Evolutionary conservation across 2,888 invertebrate genomes (phyloP), one percentile per base, ranked within the genome.

Genomic region (Elysia crispata): DNA sequence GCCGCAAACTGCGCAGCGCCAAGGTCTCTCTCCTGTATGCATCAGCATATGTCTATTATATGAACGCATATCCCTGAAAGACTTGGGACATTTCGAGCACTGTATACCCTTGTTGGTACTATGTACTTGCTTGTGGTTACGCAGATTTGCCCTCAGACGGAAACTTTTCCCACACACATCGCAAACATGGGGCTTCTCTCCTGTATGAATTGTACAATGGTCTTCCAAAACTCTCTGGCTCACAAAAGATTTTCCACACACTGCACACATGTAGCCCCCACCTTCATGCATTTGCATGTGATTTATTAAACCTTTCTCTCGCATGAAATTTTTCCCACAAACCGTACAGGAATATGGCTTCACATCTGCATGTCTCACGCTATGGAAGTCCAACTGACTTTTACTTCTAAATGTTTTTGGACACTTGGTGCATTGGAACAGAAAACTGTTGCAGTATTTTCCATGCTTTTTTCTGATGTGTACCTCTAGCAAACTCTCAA

Each of bases 11-110:
- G 75, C 67, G 66, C 84, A 84, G 8, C 60, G 76, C 64, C 75
- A 82, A 15, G 83, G 83, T 41, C 82, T 81, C 20, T 82, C 79
- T 11, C 83, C 82, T 3, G 80, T 79, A 70, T 84, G 84, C 23
- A 77, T 72, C 30, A 82, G 76, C 67, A 80, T 72, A 64, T 84
- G 84, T 8, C 60, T 31, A 6, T 81, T 81, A 28, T 83, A 41
- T 6, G 62, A 70, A 1, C 80, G 72, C 33, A 80, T 83, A 50
- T 83, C 81, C 23, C 80, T 74, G 74, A 83, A 84, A n/a, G 73
- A 64, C 50, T 76, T 78, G 6, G 79, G 72, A 72, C 80, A 80
- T 64, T 64, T 23, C 5, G 64, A 25, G 49, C 80, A 80, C 41
- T 73, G 70, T 5, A 76, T 30, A 11, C 69, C 67, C 28, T 64